phyloP scores from a whole-genome alignment of 1,140 invertebrate species.

The Cyclina sinensis region DNA sequence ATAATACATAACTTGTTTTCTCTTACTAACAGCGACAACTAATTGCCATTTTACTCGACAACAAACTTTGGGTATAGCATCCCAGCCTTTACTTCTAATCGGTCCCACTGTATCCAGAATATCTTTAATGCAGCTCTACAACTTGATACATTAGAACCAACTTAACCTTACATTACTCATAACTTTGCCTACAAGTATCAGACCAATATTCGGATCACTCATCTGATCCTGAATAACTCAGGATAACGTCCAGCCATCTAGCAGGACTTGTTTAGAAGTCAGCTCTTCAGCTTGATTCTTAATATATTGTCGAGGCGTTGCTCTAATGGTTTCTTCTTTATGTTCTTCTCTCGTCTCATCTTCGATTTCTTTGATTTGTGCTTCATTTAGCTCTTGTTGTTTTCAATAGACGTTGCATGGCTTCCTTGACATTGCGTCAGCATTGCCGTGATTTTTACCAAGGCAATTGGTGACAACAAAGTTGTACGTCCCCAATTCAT shows the following conservation, averaged over 20 bases:
- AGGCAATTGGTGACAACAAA: constrained; percentile 71
- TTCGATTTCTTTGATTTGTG: background rate
- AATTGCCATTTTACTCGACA: background rate
- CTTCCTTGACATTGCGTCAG: too few species aligned
- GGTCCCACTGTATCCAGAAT: background rate
- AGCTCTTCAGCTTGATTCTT: too few species aligned
- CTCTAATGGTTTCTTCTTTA: background rate
- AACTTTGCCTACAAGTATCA: background rate
- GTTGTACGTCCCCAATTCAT: constrained; percentile 75
- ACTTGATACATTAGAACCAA: background rate
- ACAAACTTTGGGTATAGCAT: too few species aligned
- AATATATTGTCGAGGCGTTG: background rate
- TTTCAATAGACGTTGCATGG: too few species aligned
- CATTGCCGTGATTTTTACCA: too few species aligned
- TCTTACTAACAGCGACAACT: background rate
- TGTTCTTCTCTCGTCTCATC: background rate
- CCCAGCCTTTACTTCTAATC: too few species aligned
- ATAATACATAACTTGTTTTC: background rate
- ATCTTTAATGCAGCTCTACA: background rate
- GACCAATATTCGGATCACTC: background rate
- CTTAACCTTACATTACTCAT: background rate
- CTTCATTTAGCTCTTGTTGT: too few species aligned
- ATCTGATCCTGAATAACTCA: background rate
- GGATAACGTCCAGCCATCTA: too few species aligned
- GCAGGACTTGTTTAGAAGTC: too few species aligned